These are phyloP conservation scores for Athalia circularis DNA, from an alignment of 2,888 invertebrate species.

Conservation along the genomic window DNA sequence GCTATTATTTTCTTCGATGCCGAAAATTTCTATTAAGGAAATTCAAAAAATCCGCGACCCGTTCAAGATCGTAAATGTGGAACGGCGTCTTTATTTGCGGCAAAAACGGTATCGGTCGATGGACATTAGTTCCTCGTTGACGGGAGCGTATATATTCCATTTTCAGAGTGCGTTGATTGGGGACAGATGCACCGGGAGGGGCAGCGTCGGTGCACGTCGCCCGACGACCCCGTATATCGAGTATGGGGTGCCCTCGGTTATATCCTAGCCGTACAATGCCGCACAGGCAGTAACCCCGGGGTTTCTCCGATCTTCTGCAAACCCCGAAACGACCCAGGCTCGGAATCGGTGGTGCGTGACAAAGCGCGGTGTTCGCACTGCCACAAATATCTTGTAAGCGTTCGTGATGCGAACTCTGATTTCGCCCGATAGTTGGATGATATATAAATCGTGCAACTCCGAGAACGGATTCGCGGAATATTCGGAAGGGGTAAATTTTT, in stretches of 20 bases:
- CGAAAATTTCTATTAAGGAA: no score
- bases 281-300: constrained; percentile 63
- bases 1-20: no score
- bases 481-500: no score
- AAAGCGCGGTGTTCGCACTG: constrained; percentile 70
- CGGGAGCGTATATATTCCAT: constrained; percentile 64
- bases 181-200: constrained; percentile 71
- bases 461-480: no score
- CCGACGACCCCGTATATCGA: constrained; percentile 51
- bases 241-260: constrained; percentile 69
- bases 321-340: constrained; percentile 51
- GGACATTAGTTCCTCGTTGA: constrained; percentile 65
- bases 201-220: constrained; percentile 63
- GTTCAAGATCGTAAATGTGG: no score
- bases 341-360: constrained; percentile 68
- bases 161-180: constrained; percentile 72
- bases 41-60: no score
- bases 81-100: no score
- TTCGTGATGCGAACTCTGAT: constrained; percentile 10
- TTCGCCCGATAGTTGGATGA: neutral
- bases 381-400: constrained; percentile 68
- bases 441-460: neutral
- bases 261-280: constrained; percentile 66
- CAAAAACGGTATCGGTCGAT: neutral
- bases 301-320: constrained; percentile 11